Evolutionary conservation across 1,140 invertebrate genomes (phyloP).

Genomic region (Heliothis subflexa): DNA sequence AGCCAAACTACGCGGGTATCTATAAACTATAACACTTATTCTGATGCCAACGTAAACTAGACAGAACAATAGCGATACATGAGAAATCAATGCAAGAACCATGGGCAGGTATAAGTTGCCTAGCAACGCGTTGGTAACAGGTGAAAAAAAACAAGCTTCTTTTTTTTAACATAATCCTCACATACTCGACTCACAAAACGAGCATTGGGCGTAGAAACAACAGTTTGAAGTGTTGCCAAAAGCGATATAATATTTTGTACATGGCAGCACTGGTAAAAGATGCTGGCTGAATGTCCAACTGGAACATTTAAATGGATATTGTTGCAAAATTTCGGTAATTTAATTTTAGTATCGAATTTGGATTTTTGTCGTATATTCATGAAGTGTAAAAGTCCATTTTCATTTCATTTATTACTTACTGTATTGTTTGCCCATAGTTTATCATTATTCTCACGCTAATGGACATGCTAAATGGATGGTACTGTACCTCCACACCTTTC

Average conservation of each 20-base stretch:
- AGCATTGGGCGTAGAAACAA: slow-evolving; percentile 8
- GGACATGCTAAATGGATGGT: too few relatives aligned
- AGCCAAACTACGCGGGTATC: too few relatives aligned
- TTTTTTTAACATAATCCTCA: background rate
- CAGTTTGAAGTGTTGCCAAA: slow-evolving; percentile 36
- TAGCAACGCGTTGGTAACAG: background rate
- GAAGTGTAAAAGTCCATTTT: too few relatives aligned
- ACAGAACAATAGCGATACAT: background rate
- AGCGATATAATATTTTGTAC: slow-evolving; percentile 12
- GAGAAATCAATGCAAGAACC: background rate
- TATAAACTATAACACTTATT: too few relatives aligned
- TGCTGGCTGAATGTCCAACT: slow-evolving; percentile 31
- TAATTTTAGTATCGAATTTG: background rate
- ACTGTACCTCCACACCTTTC: too few relatives aligned
- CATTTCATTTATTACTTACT: too few relatives aligned
- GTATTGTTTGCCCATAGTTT: too few relatives aligned
- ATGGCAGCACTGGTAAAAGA: background rate
- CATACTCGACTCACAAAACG: background rate
- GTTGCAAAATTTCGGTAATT: background rate
- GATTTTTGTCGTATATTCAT: too few relatives aligned
- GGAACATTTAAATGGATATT: slow-evolving; percentile 5
- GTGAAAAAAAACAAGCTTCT: background rate
- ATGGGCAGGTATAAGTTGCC: background rate
- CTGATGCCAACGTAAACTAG: background rate
- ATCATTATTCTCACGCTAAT: too few relatives aligned